Evolutionary conservation across 2,797 vertebrate species (phyloP).

Genomic region (Alfaro cultratus): DNA sequence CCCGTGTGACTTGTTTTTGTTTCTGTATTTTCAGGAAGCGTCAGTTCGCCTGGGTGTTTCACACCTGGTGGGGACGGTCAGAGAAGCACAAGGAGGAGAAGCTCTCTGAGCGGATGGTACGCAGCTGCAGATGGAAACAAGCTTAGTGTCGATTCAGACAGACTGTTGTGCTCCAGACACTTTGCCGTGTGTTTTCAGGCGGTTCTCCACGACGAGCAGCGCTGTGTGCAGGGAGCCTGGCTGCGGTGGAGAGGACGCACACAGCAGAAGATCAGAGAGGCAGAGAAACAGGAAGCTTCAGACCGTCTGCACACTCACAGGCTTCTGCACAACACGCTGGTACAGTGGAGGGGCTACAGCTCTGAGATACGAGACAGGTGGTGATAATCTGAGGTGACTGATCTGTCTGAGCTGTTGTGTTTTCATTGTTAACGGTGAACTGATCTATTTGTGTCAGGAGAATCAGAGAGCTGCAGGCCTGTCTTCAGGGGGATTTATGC

Average conservation of each 20-base stretch:
- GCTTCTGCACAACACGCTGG: conserved; percentile 73
- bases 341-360: conserved; percentile 80
- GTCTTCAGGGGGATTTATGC: conserved; percentile 59
- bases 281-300: conserved; percentile 64
- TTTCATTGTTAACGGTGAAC: neutral
- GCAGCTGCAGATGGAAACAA: conserved; percentile 6
- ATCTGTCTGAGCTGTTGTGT: neutral
- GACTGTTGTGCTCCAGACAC: neutral
- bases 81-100: conserved; percentile 76
- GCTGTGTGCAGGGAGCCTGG: conserved; percentile 76
- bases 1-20: conserved; percentile 3
- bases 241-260: conserved; percentile 75
- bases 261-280: conserved; percentile 58
- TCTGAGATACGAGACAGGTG: conserved; percentile 64
- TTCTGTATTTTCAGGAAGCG: conserved; percentile 59
- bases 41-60: conserved; percentile 78
- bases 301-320: conserved; percentile 49
- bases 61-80: conserved; percentile 80
- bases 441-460: conserved; percentile 72
- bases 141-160: neutral
- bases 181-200: conserved; percentile 75
- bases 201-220: conserved; percentile 78
- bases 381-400: neutral
- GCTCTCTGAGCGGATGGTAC: conserved; percentile 83
- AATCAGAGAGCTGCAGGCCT: conserved; percentile 71